Conservation (phyloP, 2,113 vertebrate species). For the Thunnus maccoyii region DNA sequence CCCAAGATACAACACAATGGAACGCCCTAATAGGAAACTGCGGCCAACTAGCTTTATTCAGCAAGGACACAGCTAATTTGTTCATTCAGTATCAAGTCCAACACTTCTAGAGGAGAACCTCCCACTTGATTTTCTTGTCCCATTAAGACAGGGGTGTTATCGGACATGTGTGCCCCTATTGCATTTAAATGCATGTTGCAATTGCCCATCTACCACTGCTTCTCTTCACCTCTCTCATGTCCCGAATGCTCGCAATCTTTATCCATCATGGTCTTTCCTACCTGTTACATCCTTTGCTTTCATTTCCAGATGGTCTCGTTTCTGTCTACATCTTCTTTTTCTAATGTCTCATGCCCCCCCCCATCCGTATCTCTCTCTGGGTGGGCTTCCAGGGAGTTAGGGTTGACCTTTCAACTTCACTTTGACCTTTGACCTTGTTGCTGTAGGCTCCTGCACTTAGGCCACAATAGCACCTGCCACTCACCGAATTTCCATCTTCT, state of each 20-base stretch:
- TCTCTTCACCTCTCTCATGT: background rate
- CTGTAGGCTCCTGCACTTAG: conserved; percentile 58
- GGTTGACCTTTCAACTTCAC: conserved; percentile 77
- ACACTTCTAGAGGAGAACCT: conserved; percentile 23
- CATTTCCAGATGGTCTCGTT: background rate
- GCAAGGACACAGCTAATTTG: conserved; percentile 64
- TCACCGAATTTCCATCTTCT: conserved; percentile 53
- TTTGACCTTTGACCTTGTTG: conserved; percentile 75
- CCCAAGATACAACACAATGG: conserved; percentile 41
- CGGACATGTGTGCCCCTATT: conserved; percentile 3
- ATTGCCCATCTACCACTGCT: background rate
- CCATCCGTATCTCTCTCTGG: conserved; percentile 50
- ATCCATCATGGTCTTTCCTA: background rate
- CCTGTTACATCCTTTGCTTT: background rate
- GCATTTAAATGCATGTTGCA: conserved; percentile 20
- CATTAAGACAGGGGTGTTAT: conserved; percentile 25
- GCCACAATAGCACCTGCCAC: conserved; percentile 71
- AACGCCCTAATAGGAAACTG: conserved; percentile 32
- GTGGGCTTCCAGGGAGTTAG: conserved; percentile 58
- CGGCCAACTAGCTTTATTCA: conserved; percentile 55
- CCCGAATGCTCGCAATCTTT: background rate
- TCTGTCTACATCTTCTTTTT: background rate
- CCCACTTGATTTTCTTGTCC: conserved; percentile 38
- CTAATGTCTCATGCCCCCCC: background rate
- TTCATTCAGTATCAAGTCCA: conserved; percentile 44